Conservation (phyloP, 2,113 vertebrate species). For the Sceloporus undulatus region DNA sequence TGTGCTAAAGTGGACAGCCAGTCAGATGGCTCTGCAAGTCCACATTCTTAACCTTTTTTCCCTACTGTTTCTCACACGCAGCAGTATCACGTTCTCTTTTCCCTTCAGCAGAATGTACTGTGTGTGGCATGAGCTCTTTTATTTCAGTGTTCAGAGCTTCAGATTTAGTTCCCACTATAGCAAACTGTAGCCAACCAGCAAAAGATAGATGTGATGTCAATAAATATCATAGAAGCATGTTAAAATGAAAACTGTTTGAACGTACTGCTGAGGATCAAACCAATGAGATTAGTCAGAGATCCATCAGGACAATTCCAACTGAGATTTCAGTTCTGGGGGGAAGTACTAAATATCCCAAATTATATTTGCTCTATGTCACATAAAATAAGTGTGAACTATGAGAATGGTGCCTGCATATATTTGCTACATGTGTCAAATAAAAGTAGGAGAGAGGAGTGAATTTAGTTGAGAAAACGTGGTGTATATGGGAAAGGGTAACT, state of each 20-base stretch:
- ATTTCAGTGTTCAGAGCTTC: neutral
- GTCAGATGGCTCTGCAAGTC: constrained; percentile 77
- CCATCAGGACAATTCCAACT: neutral
- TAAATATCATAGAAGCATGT: neutral
- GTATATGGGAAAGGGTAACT: no score
- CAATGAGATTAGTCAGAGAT: neutral
- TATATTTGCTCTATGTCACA: no score
- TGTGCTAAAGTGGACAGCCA: constrained; percentile 80
- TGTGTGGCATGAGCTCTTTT: neutral
- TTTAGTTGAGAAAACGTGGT: no score
- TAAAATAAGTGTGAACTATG: no score
- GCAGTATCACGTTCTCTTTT: constrained; percentile 47
- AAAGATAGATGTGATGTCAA: neutral
- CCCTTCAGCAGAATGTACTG: constrained; percentile 17
- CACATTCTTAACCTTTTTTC: constrained; percentile 79
- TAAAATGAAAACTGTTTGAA: neutral
- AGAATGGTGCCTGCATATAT: no score
- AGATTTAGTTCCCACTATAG: neutral
- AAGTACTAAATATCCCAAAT: no score
- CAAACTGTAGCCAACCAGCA: neutral
- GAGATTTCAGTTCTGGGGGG: neutral
- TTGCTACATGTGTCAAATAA: no score
- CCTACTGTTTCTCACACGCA: constrained; percentile 53
- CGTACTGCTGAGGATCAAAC: neutral
- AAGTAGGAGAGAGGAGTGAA: no score